Evolutionary conservation across 2,113 vertebrate genomes (phyloP).

Genomic region (Hyla sarda): DNA sequence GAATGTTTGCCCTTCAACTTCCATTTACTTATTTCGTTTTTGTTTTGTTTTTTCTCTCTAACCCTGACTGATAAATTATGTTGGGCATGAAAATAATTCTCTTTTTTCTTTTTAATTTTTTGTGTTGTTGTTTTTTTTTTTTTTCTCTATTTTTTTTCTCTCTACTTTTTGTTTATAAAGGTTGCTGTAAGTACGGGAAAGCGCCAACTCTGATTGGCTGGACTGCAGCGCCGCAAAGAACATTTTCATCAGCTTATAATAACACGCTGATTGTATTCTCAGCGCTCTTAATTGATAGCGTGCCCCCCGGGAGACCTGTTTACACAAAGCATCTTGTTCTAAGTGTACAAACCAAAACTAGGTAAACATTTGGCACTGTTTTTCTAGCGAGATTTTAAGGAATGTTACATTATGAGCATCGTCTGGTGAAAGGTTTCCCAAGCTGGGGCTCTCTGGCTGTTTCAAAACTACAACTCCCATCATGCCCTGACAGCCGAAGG

Average conservation of each 20-base stretch:
- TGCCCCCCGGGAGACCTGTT: slow-evolving; percentile 66
- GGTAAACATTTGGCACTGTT: slow-evolving; percentile 1
- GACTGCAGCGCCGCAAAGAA: slow-evolving; percentile 73
- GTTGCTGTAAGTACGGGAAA: slow-evolving; percentile 80
- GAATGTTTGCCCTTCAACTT: not conserved
- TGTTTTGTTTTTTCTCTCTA: not conserved
- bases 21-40: not conserved
- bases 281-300: slow-evolving; percentile 83
- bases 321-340: slow-evolving; percentile 14
- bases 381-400: not conserved
- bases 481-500: too few species aligned
- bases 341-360: slow-evolving; percentile 18
- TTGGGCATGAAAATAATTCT: too few species aligned
- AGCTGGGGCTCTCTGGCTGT: too few species aligned
- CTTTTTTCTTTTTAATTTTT: too few species aligned
- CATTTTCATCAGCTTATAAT: slow-evolving; percentile 84
- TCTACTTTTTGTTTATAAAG: slow-evolving; percentile 79
- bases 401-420: not conserved
- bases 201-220: slow-evolving; percentile 81
- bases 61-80: not conserved
- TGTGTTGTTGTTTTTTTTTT: not conserved
- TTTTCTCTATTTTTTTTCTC: slow-evolving; percentile 60
- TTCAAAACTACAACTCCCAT: too few species aligned
- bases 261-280: slow-evolving; percentile 86
- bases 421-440: too few species aligned